Conservation (phyloP, 2,888 invertebrate genomes). For the Tenthredo distinguenda region DNA sequence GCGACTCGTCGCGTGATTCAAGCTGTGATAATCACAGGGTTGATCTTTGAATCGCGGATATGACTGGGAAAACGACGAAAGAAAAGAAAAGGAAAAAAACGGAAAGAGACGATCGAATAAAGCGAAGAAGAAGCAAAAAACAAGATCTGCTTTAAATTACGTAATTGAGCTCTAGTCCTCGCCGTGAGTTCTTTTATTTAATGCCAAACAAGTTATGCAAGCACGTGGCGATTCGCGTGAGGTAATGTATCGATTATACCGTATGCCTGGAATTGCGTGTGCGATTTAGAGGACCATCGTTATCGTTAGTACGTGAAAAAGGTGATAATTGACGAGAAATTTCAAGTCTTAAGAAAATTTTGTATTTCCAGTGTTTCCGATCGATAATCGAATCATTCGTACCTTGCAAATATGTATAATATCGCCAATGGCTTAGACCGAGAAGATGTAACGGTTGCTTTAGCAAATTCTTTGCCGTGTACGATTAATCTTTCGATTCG, state of each 20-base stretch:
- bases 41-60: background rate
- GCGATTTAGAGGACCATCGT: too few relatives aligned
- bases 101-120: too few relatives aligned
- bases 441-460: background rate
- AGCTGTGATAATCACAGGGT: too few relatives aligned
- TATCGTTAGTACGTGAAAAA: too few relatives aligned
- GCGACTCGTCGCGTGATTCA: too few relatives aligned
- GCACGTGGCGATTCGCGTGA: background rate
- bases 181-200: background rate
- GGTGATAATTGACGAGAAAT: too few relatives aligned
- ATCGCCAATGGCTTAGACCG: background rate
- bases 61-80: background rate
- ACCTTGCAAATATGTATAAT: background rate
- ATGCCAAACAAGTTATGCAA: background rate
- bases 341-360: too few relatives aligned
- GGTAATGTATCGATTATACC: too few relatives aligned
- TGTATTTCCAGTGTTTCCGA: too few relatives aligned
- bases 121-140: background rate
- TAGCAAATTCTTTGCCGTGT: background rate
- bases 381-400: too few relatives aligned
- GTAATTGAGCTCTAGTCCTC: background rate
- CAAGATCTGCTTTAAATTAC: background rate
- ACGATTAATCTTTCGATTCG: background rate
- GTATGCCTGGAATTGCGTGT: too few relatives aligned
- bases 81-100: background rate